Conservation (phyloP, 2,888 invertebrate genomes). For the Hoplodrina blanda region DNA sequence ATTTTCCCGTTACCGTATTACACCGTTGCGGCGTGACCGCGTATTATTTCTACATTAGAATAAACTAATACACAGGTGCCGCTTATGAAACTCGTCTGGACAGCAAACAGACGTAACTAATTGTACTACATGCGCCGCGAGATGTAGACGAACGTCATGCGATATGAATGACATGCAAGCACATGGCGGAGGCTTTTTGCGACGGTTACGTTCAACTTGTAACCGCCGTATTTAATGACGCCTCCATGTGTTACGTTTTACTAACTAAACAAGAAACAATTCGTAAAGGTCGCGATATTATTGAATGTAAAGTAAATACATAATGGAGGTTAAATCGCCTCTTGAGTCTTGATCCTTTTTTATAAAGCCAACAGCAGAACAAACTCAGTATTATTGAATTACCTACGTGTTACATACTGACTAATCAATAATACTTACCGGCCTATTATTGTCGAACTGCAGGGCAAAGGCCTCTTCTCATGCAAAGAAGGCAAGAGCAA, state of each 20-base stretch:
- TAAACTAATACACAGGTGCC: slow-evolving; percentile 59
- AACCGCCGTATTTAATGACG: slow-evolving; percentile 55
- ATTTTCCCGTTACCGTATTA: slow-evolving; percentile 34
- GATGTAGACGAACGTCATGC: slow-evolving; percentile 76
- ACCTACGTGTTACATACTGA: background rate
- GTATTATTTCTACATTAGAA: slow-evolving; percentile 56
- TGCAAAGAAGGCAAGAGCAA: too few species aligned
- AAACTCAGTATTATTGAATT: background rate
- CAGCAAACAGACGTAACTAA: slow-evolving; percentile 77
- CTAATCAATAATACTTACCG: background rate
- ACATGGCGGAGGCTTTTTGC: slow-evolving; percentile 65
- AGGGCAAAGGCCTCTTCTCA: too few species aligned
- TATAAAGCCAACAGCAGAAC: background rate
- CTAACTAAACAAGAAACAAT: slow-evolving; percentile 9
- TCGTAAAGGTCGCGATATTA: background rate
- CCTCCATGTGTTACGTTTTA: slow-evolving; percentile 32
- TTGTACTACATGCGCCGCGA: slow-evolving; percentile 72
- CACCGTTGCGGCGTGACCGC: slow-evolving; percentile 19
- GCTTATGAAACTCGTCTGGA: slow-evolving; percentile 73
- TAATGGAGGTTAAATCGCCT: too few species aligned
- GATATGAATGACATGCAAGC: slow-evolving; percentile 84
- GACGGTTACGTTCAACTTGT: slow-evolving; percentile 63
- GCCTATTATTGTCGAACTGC: too few species aligned
- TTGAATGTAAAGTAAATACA: background rate
- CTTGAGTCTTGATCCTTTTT: background rate